A percentile compares a stretch with the other conserved stretches of the same genome.
Evolutionary conservation across 1,140 invertebrate genomes (phyloP).

Genomic region (Drosophila ercepeae): DNA sequence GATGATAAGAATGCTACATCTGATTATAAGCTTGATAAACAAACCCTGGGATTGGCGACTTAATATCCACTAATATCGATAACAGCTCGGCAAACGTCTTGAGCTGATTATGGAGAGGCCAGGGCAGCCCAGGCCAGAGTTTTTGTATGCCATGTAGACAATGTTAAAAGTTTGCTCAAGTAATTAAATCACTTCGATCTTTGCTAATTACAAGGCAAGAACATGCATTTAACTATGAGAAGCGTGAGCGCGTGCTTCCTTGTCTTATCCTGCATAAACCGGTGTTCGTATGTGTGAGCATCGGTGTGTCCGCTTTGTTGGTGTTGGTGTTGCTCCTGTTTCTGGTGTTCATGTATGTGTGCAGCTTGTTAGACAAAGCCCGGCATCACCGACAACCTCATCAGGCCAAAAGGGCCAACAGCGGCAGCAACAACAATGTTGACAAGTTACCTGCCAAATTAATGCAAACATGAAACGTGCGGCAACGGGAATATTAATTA

Average conservation of each 20-base stretch:
- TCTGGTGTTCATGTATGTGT: slow-evolving; percentile 18
- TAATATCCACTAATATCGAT: slow-evolving; percentile 42
- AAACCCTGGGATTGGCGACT: slow-evolving; percentile 8
- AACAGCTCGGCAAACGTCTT: slow-evolving; percentile 47
- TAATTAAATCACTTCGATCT: slow-evolving; percentile 83
- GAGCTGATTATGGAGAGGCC: slow-evolving; percentile 67
- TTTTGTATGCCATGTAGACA: slow-evolving; percentile 77
- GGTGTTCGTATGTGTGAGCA: not conserved
- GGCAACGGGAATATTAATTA: slow-evolving; percentile 80
- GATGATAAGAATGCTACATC: slow-evolving; percentile 60
- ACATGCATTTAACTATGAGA: slow-evolving; percentile 51
- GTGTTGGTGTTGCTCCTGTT: too few relatives aligned
- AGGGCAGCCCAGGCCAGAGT: slow-evolving; percentile 47
- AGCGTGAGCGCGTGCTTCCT: slow-evolving; percentile 24
- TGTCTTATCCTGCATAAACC: not conserved
- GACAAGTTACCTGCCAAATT: slow-evolving; percentile 82
- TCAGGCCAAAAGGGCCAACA: slow-evolving; percentile 43
- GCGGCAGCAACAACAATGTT: slow-evolving; percentile 67
- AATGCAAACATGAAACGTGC: slow-evolving; percentile 82
- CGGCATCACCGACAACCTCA: slow-evolving; percentile 41
- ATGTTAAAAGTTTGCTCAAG: slow-evolving; percentile 80
- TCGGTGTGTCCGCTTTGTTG: slow-evolving; percentile 3
- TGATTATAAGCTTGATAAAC: slow-evolving; percentile 40
- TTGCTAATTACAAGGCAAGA: slow-evolving; percentile 75
- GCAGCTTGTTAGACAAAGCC: slow-evolving; percentile 72